These are phyloP conservation scores for Zaprionus ornatus DNA, from an alignment of 1,140 invertebrate species.

Conservation along the genomic window DNA sequence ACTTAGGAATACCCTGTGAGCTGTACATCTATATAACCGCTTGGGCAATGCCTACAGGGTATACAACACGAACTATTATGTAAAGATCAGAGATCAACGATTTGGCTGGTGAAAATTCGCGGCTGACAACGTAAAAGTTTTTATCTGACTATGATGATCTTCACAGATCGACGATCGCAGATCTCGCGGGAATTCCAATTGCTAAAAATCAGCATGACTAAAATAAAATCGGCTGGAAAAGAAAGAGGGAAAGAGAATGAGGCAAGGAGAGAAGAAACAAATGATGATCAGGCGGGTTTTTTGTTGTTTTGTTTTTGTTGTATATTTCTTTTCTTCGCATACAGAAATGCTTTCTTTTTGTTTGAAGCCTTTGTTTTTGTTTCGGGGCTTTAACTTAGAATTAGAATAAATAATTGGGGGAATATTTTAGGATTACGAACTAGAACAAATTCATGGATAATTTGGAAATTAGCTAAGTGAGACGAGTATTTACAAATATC, in stretches of 20 bases:
- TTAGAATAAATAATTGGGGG: constrained; percentile 73
- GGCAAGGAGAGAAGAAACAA: neutral
- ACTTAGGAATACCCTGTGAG: neutral
- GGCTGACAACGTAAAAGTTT: constrained; percentile 62
- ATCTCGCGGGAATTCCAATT: constrained; percentile 72
- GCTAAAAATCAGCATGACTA: constrained; percentile 76
- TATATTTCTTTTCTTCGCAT: constrained; percentile 49
- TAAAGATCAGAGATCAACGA: constrained; percentile 29
- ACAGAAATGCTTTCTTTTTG: constrained; percentile 56
- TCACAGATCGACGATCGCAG: constrained; percentile 31
- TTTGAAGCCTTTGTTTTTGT: constrained; percentile 36
- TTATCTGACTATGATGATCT: constrained; percentile 61
- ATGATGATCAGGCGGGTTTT: constrained; percentile 42
- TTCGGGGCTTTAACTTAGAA: constrained; percentile 43
- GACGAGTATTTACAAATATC: constrained; percentile 63
- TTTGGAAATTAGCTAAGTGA: constrained; percentile 46
- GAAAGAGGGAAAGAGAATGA: neutral
- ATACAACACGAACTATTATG: constrained; percentile 40
- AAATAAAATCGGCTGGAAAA: constrained; percentile 52
- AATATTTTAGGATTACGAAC: constrained; percentile 53
- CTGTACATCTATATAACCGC: neutral
- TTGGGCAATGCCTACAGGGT: neutral
- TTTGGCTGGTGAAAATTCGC: constrained; percentile 38
- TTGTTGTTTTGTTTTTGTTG: constrained; percentile 37
- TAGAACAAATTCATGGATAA: constrained; percentile 55